A percentile compares a stretch with the other conserved stretches of the same genome.
phyloP scores from a whole-genome alignment of 1,140 invertebrate genomes.

The Drosophila sproati region DNA sequence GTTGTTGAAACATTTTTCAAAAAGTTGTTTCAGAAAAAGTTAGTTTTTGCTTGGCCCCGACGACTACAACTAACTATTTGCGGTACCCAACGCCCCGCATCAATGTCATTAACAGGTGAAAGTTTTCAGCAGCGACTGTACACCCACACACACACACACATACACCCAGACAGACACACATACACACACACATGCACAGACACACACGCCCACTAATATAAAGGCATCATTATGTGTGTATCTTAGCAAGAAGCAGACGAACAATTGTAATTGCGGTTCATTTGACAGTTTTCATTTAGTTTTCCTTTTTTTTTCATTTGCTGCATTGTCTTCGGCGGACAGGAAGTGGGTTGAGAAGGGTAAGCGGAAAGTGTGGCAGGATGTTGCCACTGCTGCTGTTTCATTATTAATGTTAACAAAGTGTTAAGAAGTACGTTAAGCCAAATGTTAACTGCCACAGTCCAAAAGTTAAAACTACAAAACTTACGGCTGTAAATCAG shows the following conservation, averaged over 20 bases:
- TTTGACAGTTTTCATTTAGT: conserved; percentile 81
- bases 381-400: conserved; percentile 42
- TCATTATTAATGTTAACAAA: conserved; percentile 80
- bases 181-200: conserved; percentile 37
- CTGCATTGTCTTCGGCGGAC: conserved; percentile 42
- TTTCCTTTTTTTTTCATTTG: conserved; percentile 27
- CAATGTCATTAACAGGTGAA: conserved; percentile 78
- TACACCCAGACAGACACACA: not conserved
- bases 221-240: conserved; percentile 20
- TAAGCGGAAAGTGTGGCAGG: conserved; percentile 9
- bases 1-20: conserved; percentile 69
- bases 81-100: conserved; percentile 14
- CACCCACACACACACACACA: conserved; percentile 1
- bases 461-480: conserved; percentile 26
- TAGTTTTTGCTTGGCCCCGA: conserved; percentile 45
- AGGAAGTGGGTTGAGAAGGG: conserved; percentile 15
- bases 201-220: not conserved
- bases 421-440: conserved; percentile 77
- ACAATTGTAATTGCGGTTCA: conserved; percentile 79
- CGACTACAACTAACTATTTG: not conserved
- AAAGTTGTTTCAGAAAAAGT: conserved; percentile 51
- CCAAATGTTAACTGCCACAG: conserved; percentile 72
- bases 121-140: conserved; percentile 58
- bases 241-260: conserved; percentile 35
- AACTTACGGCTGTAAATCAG: conserved; percentile 72